Conservation (phyloP, 2,888 invertebrate species). For the Leptinotarsa peninsularis region DNA sequence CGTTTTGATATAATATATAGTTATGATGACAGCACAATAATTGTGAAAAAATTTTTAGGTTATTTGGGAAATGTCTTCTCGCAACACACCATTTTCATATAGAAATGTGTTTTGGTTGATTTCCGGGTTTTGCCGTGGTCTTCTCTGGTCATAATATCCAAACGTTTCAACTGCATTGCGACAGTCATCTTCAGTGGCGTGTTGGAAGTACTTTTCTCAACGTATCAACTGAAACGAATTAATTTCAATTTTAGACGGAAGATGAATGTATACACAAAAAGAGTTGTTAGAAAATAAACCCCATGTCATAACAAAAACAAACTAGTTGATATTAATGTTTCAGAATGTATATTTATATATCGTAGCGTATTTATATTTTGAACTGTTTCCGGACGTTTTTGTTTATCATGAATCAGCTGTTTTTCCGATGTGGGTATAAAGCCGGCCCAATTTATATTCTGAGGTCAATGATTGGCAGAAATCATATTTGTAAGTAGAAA, state of each 20-base stretch:
- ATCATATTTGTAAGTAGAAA: not conserved
- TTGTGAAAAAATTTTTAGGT: too few relatives aligned
- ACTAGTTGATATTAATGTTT: constrained; percentile 7
- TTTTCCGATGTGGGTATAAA: not conserved
- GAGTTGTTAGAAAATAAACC: not conserved
- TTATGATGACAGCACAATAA: too few relatives aligned
- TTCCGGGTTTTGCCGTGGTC: too few relatives aligned
- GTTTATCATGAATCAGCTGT: constrained; percentile 13
- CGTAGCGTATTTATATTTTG: not conserved
- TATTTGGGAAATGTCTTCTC: too few relatives aligned
- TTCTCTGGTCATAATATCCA: too few relatives aligned
- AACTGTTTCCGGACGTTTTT: constrained; percentile 4
- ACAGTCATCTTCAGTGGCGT: too few relatives aligned
- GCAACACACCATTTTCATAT: too few relatives aligned
- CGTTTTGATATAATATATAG: too few relatives aligned
- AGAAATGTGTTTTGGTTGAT: too few relatives aligned
- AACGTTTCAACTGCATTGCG: too few relatives aligned
- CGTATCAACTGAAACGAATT: not conserved
- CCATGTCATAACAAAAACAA: constrained; percentile 2
- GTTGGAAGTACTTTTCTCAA: too few relatives aligned
- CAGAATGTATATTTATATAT: constrained; percentile 8
- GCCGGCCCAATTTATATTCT: not conserved
- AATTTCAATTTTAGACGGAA: constrained; percentile 18
- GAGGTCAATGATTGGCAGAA: not conserved
- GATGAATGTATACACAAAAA: not conserved